Evolutionary conservation across 2,888 invertebrate species (phyloP).

Genomic region (Microctonus hyperodae): DNA sequence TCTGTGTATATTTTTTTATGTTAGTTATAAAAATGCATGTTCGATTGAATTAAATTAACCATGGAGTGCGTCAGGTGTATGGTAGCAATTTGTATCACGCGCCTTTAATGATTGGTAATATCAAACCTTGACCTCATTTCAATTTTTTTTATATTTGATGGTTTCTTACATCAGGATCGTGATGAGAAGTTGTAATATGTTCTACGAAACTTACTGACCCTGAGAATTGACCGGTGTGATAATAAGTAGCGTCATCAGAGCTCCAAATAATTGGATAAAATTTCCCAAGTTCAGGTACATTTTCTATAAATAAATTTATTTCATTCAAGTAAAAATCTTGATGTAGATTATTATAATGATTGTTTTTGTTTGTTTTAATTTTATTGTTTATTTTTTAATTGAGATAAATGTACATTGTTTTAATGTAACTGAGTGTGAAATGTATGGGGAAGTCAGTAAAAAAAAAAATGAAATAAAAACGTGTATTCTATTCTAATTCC

Average conservation of each 20-base stretch:
- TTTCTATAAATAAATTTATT: constrained; percentile 2
- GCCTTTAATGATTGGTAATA: constrained; percentile 8
- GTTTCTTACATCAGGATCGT: background rate
- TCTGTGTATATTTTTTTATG: background rate
- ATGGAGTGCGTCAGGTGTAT: background rate
- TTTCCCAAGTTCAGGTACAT: background rate
- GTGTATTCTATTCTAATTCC: background rate
- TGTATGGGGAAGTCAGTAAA: too few relatives aligned
- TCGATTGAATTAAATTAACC: too few relatives aligned
- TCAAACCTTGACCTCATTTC: constrained; percentile 22
- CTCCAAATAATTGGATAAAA: background rate
- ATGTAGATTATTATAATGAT: background rate
- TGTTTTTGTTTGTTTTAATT: background rate
- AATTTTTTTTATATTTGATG: constrained; percentile 11
- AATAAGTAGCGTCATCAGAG: constrained; percentile 10
- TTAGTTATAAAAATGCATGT: background rate
- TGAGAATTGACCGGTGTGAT: constrained; percentile 17
- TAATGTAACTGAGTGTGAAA: background rate
- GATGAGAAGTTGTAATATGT: background rate
- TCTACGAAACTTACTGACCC: constrained; percentile 19
- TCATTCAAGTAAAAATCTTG: background rate
- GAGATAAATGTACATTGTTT: too few relatives aligned
- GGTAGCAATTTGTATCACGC: constrained; percentile 9
- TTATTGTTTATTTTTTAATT: background rate
- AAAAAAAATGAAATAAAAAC: background rate